Percentiles rank a stretch among this genome's conserved stretches.
Conservation (phyloP, 2,888 invertebrate genomes). For the Oxycera nigricornis region DNA sequence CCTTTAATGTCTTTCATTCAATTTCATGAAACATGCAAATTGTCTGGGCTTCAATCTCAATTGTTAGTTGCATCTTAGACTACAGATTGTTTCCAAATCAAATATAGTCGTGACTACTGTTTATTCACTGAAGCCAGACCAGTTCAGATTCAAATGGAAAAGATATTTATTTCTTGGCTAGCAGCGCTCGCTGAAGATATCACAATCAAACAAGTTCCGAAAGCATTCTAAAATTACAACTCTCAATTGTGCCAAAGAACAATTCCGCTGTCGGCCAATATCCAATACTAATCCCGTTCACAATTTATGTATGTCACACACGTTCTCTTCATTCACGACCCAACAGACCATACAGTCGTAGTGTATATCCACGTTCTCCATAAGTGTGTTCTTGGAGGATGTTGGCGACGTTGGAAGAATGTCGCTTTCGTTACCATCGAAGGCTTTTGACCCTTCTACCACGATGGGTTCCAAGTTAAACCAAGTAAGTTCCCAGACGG, state of each 20-base stretch:
- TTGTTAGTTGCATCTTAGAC: too few species aligned
- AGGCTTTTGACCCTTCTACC: conserved; percentile 7
- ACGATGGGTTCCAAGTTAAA: background rate
- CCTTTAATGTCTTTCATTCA: too few species aligned
- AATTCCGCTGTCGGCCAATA: background rate
- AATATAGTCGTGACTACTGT: too few species aligned
- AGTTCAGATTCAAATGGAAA: too few species aligned
- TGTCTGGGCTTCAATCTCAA: too few species aligned
- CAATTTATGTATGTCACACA: conserved; percentile 13
- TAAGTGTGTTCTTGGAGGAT: background rate
- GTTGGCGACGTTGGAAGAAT: background rate
- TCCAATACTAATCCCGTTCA: background rate
- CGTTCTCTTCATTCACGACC: conserved; percentile 1
- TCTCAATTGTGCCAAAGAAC: background rate
- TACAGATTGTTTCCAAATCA: too few species aligned
- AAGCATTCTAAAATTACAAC: background rate
- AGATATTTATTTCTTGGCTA: too few species aligned
- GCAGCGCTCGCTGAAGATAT: too few species aligned
- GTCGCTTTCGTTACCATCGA: background rate
- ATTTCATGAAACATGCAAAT: too few species aligned
- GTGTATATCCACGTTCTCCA: background rate
- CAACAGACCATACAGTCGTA: background rate
- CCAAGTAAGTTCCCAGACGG: background rate
- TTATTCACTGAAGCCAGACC: too few species aligned
- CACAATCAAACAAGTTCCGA: background rate